These are phyloP conservation scores for Psilopsiagon aymara DNA, from an alignment of 2,113 vertebrate genomes.

Conservation along the genomic window DNA sequence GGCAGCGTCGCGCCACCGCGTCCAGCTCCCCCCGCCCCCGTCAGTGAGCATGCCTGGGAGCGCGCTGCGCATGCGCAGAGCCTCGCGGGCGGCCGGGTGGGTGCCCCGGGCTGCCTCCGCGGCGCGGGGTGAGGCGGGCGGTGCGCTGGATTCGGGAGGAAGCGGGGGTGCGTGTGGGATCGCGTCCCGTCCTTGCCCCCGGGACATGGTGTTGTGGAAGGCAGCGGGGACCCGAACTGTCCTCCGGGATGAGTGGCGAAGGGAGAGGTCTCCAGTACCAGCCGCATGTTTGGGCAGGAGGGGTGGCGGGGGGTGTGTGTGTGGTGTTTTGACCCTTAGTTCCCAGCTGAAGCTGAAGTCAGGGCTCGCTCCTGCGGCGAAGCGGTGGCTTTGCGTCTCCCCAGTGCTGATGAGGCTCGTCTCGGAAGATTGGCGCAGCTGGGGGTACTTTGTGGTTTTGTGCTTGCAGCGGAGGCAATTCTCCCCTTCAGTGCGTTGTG, in stretches of 20 bases:
- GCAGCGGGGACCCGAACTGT: neutral
- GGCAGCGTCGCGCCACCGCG: neutral
- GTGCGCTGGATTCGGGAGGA: accelerated
- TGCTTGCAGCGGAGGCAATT: neutral
- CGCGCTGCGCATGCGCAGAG: slow-evolving; percentile 29
- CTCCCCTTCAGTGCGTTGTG: neutral
- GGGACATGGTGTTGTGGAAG: neutral
- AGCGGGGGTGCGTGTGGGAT: accelerated
- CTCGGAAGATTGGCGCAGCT: neutral
- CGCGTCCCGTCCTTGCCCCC: accelerated
- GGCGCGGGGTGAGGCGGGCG: neutral
- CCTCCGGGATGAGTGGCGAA: neutral
- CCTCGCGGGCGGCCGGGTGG: neutral
- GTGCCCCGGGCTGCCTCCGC: neutral
- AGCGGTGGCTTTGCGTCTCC: neutral
- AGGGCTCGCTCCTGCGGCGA: neutral
- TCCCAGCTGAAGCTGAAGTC: neutral
- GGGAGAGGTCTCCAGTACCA: neutral
- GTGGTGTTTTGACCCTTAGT: neutral
- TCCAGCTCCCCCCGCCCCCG: neutral
- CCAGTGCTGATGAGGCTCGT: accelerated
- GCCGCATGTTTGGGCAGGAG: neutral
- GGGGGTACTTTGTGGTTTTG: neutral
- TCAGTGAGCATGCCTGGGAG: slow-evolving; percentile 55
- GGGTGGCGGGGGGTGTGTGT: neutral